These are phyloP conservation scores for Deilephila porcellus DNA, from an alignment of 2,888 invertebrate genomes.

Conservation along the genomic window DNA sequence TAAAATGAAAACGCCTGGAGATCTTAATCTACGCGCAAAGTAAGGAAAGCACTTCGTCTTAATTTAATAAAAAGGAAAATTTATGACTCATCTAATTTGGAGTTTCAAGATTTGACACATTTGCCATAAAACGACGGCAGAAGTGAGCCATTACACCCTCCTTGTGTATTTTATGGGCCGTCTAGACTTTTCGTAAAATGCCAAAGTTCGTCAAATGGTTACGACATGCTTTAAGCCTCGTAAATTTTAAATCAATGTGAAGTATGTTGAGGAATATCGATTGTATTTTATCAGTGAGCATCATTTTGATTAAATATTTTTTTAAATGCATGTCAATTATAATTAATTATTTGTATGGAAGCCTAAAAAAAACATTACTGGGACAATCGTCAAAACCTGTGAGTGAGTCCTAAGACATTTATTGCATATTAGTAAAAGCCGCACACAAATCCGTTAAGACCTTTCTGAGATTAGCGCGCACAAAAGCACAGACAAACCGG, in stretches of 20 bases:
- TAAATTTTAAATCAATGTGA: neutral
- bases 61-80: neutral
- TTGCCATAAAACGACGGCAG: neutral
- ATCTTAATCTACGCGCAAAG: neutral
- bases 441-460: too few relatives aligned
- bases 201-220: neutral
- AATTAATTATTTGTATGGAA: too few relatives aligned
- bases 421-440: too few relatives aligned
- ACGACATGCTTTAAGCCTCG: neutral
- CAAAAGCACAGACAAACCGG: too few relatives aligned
- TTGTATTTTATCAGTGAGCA: neutral
- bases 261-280: neutral
- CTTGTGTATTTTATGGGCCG: constrained; percentile 14
- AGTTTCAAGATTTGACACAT: constrained; percentile 6
- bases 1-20: too few relatives aligned
- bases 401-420: too few relatives aligned
- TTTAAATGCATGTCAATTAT: too few relatives aligned
- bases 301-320: too few relatives aligned
- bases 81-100: neutral
- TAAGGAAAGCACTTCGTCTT: neutral
- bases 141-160: constrained; percentile 10
- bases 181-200: constrained; percentile 17
- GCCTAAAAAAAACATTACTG: too few relatives aligned
- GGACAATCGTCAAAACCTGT: too few relatives aligned
- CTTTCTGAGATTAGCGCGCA: too few relatives aligned